Evolutionary conservation across 2,113 vertebrate species (phyloP), one percentile per base, ranked within the genome.

Genomic region (Notiomystis cincta): DNA sequence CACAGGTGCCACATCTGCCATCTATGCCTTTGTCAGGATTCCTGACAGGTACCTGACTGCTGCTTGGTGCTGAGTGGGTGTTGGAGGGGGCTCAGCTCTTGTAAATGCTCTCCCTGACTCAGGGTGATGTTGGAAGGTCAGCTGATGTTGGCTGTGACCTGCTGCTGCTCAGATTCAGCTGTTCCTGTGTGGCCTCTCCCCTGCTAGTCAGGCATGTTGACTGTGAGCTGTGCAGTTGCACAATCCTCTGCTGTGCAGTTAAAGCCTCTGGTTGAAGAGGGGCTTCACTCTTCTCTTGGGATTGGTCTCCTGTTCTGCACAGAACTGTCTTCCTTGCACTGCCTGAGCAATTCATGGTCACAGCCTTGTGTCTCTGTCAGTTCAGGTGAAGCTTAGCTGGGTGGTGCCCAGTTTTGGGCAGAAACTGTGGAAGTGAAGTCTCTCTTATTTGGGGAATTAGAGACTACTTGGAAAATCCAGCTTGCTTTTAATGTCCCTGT

Each of bases 161-260:
- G 27, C 60, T 66, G 40, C 24, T 47, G 65, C 66, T 69, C 56
- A n/a, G 27, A 20, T 37, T 14, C 42, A 48, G 31, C 33, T 71
- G 17, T 12, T 78, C 19, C 5, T 3, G 1, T 47, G 15, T 4
- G 5, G 15, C 27, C 2, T 17, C 31, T 75, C 19, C 31, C 4
- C 1, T 8, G 7, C 42, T 45, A 25, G 31, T 3, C 9, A 42
- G 71, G 48, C 25, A 2, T 24, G 50, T 18, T 51, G 5, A 37
- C 56, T 60, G 38, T 70, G 89, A 70, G 33, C 48, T 66, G 37
- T 60, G 50, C 76, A 50, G 14, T 33, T 51, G 50, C 28, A 33
- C 38, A 57, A 0, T 33, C 33, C 45, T 79, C 62, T 51, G 44
- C 71, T 33, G 28, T 5, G 13, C 51, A 35, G 40, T 60, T 42